Evolutionary conservation across 2,113 vertebrate species (phyloP).

Genomic region (Melanerpes formicivorus): DNA sequence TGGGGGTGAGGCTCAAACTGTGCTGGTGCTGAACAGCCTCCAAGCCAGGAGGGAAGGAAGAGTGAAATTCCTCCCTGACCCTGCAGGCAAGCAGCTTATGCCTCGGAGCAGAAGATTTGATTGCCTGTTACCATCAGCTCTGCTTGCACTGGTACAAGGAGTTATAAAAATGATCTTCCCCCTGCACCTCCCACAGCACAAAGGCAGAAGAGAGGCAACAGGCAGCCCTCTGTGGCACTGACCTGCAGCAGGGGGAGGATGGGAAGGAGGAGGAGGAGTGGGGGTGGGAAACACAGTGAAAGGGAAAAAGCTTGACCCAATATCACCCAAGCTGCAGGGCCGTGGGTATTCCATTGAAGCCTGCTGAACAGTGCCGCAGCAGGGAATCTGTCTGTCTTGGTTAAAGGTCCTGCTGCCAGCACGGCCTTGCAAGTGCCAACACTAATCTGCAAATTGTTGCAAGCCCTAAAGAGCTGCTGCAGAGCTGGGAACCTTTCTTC

Average conservation of each 20-base stretch:
- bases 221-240: neutral
- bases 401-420: slow-evolving; percentile 70
- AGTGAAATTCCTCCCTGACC: neutral
- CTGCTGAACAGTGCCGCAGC: slow-evolving; percentile 65
- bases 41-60: neutral
- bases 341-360: slow-evolving; percentile 62
- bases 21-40: neutral
- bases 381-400: slow-evolving; percentile 72
- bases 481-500: slow-evolving; percentile 60
- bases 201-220: neutral
- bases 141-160: slow-evolving; percentile 20
- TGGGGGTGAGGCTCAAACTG: neutral
- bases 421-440: slow-evolving; percentile 64
- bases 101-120: slow-evolving; percentile 57
- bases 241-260: neutral
- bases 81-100: slow-evolving; percentile 34
- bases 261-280: neutral
- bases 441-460: slow-evolving; percentile 64
- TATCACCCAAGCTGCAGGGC: slow-evolving; percentile 64
- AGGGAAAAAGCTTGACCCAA: slow-evolving; percentile 62
- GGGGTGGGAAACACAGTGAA: slow-evolving; percentile 19
- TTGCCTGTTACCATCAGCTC: slow-evolving; percentile 62
- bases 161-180: slow-evolving; percentile 39
- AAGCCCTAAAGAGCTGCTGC: slow-evolving; percentile 36
- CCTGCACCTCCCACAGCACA: neutral